Conservation (phyloP, 2,888 invertebrate species). For the Pristionchus entomophagus region DNA sequence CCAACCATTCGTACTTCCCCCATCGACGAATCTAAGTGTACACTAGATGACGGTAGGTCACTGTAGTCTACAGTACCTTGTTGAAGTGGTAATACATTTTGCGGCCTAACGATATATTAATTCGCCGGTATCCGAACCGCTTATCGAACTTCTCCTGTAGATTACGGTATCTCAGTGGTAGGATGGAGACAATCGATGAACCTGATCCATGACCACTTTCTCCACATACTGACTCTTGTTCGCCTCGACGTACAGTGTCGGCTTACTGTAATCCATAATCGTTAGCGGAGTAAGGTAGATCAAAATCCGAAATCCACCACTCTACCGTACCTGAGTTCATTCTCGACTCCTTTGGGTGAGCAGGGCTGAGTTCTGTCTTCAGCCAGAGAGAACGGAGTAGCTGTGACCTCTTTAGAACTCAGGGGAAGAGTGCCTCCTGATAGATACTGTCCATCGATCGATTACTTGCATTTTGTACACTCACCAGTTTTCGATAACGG, state of each 20-base stretch:
- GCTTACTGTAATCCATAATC: background rate
- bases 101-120: constrained; percentile 52
- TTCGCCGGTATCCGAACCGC: constrained; percentile 53
- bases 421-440: constrained; percentile 5
- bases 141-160: constrained; percentile 54
- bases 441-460: background rate
- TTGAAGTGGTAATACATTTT: constrained; percentile 50
- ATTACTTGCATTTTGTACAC: background rate
- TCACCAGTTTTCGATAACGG: constrained; percentile 1
- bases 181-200: background rate
- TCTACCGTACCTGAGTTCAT: constrained; percentile 7
- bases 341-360: constrained; percentile 10
- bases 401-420: constrained; percentile 22
- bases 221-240: constrained; percentile 27
- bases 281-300: background rate
- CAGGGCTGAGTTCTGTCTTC: constrained; percentile 37
- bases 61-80: constrained; percentile 17
- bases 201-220: constrained; percentile 41
- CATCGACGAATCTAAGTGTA: constrained; percentile 51
- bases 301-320: background rate
- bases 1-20: constrained; percentile 58
- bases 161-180: background rate
- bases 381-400: background rate
- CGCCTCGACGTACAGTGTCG: background rate
- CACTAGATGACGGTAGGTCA: background rate